Evolutionary conservation across 2,113 vertebrate species (phyloP).

Genomic region (Macaca fascicularis): DNA sequence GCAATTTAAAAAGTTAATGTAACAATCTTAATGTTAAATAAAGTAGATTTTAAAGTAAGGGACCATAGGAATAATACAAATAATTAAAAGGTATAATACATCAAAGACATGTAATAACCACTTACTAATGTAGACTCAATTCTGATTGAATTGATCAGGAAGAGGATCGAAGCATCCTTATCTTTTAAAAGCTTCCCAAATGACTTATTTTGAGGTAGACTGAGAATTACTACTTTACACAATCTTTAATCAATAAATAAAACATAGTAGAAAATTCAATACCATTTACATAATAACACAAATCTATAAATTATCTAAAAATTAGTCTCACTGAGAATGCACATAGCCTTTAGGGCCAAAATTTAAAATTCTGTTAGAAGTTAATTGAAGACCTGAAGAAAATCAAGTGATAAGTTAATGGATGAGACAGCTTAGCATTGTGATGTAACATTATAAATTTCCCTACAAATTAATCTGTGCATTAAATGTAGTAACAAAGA

Average conservation of each 20-base stretch:
- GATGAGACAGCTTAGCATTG: neutral
- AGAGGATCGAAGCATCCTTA: neutral
- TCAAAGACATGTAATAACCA: neutral
- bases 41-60: neutral
- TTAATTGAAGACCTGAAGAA: neutral
- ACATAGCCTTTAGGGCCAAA: neutral
- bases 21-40: neutral
- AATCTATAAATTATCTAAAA: neutral
- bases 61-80: neutral
- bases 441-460: neutral
- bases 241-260: neutral
- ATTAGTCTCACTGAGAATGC: neutral
- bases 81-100: neutral
- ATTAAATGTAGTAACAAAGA: neutral
- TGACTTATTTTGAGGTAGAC: neutral
- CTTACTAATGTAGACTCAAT: neutral
- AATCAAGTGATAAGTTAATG: neutral
- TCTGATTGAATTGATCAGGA: neutral
- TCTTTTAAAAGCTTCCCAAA: neutral
- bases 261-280: neutral
- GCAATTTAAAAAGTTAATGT: neutral
- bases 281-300: neutral
- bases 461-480: neutral
- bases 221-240: neutral
- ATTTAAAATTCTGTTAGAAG: neutral